A percentile compares a stretch with the other conserved stretches of the same genome.
These are phyloP conservation scores for Reinhardtius hippoglossoides DNA, from an alignment of 2,113 vertebrate genomes.

Conservation along the genomic window DNA sequence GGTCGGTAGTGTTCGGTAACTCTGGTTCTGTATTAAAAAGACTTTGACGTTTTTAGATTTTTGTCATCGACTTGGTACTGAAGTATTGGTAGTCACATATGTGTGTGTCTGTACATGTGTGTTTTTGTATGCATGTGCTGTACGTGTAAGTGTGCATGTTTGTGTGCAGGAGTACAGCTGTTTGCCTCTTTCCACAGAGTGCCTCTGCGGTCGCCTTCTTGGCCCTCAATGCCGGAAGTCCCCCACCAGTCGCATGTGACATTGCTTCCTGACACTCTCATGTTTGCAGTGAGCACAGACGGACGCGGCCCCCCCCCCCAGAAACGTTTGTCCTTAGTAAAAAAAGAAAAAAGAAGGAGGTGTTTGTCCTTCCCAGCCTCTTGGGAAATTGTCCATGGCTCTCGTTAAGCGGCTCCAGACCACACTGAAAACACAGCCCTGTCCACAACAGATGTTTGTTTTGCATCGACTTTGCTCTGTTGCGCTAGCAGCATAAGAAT, in stretches of 20 bases:
- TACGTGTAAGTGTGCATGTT: slow-evolving; percentile 43
- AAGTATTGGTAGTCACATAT: neutral
- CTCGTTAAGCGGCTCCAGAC: slow-evolving; percentile 79
- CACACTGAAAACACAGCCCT: slow-evolving; percentile 76
- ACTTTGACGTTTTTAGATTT: too few relatives aligned
- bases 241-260: slow-evolving; percentile 77
- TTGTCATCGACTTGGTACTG: too few relatives aligned
- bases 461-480: slow-evolving; percentile 68
- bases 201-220: slow-evolving; percentile 68
- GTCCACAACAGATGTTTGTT: slow-evolving; percentile 85
- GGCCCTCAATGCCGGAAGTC: slow-evolving; percentile 72
- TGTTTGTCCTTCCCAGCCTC: slow-evolving; percentile 75
- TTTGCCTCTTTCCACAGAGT: slow-evolving; percentile 66
- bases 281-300: slow-evolving; percentile 77
- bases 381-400: slow-evolving; percentile 74
- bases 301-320: slow-evolving; percentile 45
- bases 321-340: slow-evolving; percentile 75
- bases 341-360: slow-evolving; percentile 52
- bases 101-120: slow-evolving; percentile 4
- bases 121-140: slow-evolving; percentile 4
- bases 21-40: too few relatives aligned
- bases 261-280: slow-evolving; percentile 76
- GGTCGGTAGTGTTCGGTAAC: too few relatives aligned
- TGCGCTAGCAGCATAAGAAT: slow-evolving; percentile 75
- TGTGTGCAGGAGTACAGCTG: slow-evolving; percentile 69